These are phyloP conservation scores for Chloropsis hardwickii DNA, from an alignment of 2,113 vertebrate species.

Conservation along the genomic window DNA sequence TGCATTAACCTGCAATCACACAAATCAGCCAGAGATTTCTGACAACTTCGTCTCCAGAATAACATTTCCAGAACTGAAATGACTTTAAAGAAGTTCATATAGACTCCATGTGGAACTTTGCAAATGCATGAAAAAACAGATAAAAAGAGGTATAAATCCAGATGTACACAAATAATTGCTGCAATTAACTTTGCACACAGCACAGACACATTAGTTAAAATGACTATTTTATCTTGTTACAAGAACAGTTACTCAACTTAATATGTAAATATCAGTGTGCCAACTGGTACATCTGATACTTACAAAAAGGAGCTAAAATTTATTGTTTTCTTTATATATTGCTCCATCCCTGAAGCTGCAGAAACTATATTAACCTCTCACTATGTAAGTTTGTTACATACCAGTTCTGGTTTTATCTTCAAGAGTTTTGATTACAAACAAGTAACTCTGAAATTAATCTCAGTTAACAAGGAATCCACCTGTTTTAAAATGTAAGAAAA, in stretches of 20 bases:
- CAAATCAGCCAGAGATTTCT: background rate
- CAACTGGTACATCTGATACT: background rate
- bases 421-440: background rate
- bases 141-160: background rate
- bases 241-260: background rate
- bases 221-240: background rate
- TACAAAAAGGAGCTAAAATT: background rate
- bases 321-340: background rate
- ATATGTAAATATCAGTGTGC: background rate
- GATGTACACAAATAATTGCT: background rate
- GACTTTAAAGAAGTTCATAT: background rate
- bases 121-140: background rate
- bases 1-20: background rate
- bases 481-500: background rate
- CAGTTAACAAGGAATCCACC: background rate
- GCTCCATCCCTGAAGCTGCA: background rate
- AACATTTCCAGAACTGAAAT: background rate
- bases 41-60: background rate
- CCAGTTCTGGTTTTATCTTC: background rate
- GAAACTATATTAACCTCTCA: background rate
- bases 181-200: background rate
- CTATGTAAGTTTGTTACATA: background rate
- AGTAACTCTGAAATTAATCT: background rate
- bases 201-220: background rate
- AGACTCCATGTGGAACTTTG: background rate